A percentile compares a stretch with the other conserved stretches of the same genome.
Evolutionary conservation across 2,888 invertebrate genomes (phyloP).

Genomic region (Synanthedon andrenaeformis): DNA sequence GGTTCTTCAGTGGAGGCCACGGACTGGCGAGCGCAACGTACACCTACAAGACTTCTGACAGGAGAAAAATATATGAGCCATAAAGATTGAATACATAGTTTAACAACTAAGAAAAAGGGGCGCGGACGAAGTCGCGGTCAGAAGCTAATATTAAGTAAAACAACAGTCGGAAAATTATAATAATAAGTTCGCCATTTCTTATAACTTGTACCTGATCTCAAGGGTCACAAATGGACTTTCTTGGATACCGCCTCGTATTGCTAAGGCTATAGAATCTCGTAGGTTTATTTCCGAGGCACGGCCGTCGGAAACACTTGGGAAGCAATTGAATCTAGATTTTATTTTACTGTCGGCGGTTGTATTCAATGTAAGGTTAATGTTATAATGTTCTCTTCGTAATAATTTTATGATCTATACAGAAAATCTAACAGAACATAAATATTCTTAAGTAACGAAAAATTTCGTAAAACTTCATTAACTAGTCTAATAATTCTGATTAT

Average conservation of each 20-base stretch:
- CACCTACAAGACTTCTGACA: no score
- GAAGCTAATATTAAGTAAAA: background rate
- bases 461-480: no score
- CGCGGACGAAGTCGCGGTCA: no score
- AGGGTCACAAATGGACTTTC: conserved; percentile 14
- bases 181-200: background rate
- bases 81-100: no score
- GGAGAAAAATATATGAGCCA: no score
- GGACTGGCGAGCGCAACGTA: no score
- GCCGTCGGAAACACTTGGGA: conserved; percentile 18
- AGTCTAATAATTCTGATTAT: no score
- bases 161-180: background rate
- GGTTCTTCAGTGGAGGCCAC: no score
- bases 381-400: background rate
- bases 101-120: no score
- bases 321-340: conserved; percentile 24
- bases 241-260: conserved; percentile 9
- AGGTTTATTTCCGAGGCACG: conserved; percentile 16
- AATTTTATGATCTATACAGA: no score
- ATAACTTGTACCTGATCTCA: conserved; percentile 7
- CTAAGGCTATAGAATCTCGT: conserved; percentile 27
- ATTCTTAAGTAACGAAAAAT: no score
- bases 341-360: conserved; percentile 13
- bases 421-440: no score
- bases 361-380: background rate